Base-by-base conservation (phyloP, 2,797 vertebrate genomes). In the Arrhamphus sclerolepis region DNA sequence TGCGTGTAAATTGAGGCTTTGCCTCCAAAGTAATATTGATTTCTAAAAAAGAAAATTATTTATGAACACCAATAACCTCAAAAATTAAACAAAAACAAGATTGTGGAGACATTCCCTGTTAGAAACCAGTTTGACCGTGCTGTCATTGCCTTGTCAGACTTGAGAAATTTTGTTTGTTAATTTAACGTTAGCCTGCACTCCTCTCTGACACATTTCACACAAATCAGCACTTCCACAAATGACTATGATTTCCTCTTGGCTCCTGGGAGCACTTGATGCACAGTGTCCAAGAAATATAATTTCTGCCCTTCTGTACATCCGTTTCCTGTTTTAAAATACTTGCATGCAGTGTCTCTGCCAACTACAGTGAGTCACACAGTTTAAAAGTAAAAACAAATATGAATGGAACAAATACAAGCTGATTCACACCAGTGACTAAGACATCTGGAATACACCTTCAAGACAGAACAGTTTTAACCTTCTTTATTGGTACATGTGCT, bases 381-480 rank as follows among this genome's bases (percentile, higher is more conserved):
- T 87, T 69, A 80, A 76, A 70, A 85, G 77, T 67, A 61, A 83
- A 86, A 84, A 83, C 78, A 86, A 82, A 81, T 52, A 75, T 5
- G 20, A 65, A 56, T 31, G 57, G 75, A 84, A 80, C 66, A 70
- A 77, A 80, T 66, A 80, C 41, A 44, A 61, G 70, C 73, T 91
- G 88, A 92, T 68, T 93, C 91, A 93, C 78, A 38, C 4, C 17
- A 46, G 69, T 93, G 91, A 93, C 89, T 91, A 89, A 92, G 29
- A 55, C 60, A 46, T 65, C 56, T 78, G 83, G 84, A 90, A 90
- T 81, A 86, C 82, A 87, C 82, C 72, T 87, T 83, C 44, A 70
- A 78, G 62, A 75, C 80, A 62, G 55, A 56, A 24, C 39, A 7
- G 53, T 66, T 83, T 80, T 79, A 55, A 82, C 74, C 58, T 47